These are phyloP conservation scores for Dryadula phaetusa DNA, from an alignment of 2,888 invertebrate species.

Conservation along the genomic window DNA sequence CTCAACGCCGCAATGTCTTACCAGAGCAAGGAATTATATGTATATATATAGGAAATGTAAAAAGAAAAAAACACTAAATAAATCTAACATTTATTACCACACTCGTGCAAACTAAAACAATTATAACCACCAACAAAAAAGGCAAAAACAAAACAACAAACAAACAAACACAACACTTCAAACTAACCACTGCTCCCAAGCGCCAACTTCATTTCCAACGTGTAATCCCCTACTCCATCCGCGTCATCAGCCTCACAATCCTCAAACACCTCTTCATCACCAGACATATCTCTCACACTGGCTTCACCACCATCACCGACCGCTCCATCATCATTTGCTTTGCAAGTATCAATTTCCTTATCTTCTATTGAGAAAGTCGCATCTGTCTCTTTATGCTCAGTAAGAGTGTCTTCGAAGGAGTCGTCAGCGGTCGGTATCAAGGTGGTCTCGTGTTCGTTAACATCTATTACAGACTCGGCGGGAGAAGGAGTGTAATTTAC, in stretches of 20 bases:
- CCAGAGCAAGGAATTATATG: too few relatives aligned
- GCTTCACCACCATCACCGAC: slow-evolving; percentile 25
- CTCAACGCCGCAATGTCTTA: too few relatives aligned
- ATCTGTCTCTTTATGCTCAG: slow-evolving; percentile 52
- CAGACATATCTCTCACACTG: slow-evolving; percentile 44
- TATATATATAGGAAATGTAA: too few relatives aligned
- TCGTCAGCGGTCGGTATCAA: slow-evolving; percentile 61
- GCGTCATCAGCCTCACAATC: slow-evolving; percentile 64
- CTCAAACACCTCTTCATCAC: slow-evolving; percentile 65
- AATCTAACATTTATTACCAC: neutral
- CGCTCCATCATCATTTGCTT: neutral
- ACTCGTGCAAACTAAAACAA: slow-evolving; percentile 21
- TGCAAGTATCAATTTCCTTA: slow-evolving; percentile 44
- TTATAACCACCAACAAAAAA: slow-evolving; percentile 24
- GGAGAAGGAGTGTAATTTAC: slow-evolving; percentile 55
- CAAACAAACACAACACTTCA: slow-evolving; percentile 12
- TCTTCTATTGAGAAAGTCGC: neutral
- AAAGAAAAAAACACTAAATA: neutral
- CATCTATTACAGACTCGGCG: slow-evolving; percentile 55
- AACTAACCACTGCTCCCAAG: slow-evolving; percentile 36
- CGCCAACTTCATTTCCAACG: slow-evolving; percentile 71
- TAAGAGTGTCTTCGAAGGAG: slow-evolving; percentile 67
- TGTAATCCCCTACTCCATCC: slow-evolving; percentile 59
- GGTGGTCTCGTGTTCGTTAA: slow-evolving; percentile 58
- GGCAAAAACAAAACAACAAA: slow-evolving; percentile 20